Evolutionary conservation across 2,888 invertebrate genomes (phyloP).

Genomic region (Petrolisthes manimaculis): DNA sequence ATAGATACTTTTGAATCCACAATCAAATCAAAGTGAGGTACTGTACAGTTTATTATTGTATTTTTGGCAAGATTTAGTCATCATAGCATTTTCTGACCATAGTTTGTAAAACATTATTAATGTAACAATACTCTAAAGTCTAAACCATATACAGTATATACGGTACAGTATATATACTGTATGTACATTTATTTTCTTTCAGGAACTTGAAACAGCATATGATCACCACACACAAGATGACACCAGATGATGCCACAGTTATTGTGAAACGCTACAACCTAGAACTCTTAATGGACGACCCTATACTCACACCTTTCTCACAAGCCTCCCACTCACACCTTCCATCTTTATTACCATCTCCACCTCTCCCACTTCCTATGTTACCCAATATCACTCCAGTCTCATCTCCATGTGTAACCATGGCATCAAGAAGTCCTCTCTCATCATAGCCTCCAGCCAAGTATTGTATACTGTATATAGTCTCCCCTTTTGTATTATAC

Average conservation of each 20-base stretch:
- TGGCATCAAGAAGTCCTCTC: conserved; percentile 28
- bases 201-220: conserved; percentile 56
- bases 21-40: too few species aligned
- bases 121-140: too few species aligned
- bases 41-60: too few species aligned
- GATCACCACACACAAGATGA: conserved; percentile 57
- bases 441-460: conserved; percentile 19
- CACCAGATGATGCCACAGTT: conserved; percentile 51
- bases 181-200: conserved; percentile 8
- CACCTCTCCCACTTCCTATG: conserved; percentile 36
- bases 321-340: conserved; percentile 35
- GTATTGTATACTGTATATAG: too few species aligned
- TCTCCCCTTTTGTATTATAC: too few species aligned
- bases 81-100: background rate
- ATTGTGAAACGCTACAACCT: conserved; percentile 55
- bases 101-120: background rate
- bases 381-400: conserved; percentile 26
- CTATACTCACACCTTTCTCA: conserved; percentile 27
- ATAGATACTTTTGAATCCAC: too few species aligned
- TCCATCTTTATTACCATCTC: conserved; percentile 30
- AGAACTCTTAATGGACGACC: conserved; percentile 51
- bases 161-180: background rate
- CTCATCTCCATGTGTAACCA: conserved; percentile 17
- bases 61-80: too few species aligned
- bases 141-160: background rate